Base-by-base conservation (phyloP, 2,888 invertebrate species). In the Eilema sororculum region DNA sequence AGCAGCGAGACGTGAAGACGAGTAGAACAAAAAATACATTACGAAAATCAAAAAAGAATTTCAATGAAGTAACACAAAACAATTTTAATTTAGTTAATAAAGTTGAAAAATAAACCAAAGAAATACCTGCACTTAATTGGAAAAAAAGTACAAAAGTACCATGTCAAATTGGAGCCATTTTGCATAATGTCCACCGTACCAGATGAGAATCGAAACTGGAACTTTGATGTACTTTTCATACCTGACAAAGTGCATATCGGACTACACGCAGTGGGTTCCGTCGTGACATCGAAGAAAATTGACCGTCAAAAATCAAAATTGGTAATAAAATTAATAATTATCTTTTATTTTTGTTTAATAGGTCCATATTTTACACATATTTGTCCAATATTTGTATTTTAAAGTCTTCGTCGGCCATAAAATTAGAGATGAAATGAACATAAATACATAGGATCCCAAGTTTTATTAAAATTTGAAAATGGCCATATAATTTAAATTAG, bases 141-240 rank as follows among this genome's bases (percentile, higher is more conserved):
- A 12, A 61, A n/a, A 22, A 33, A 61, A 58, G 24, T 10, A 25
- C n/a, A n/a, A 13, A 22, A 61, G 22, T 62, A 24, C 37, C 37
- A 41, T 41, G 62, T 37, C 62, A n/a, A 62, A 62, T 62, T 41
- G 16, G 16, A 24, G 62, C 16, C 41, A 62, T 22, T 41, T 62
- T 62, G 62, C 62, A 25, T 25, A 41, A 62, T 62, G 62, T 16
- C 25, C 8, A 41, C 24, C 25, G 24, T 62, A n/a, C 24, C 20
- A 20, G 46, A 46, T 20, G 59, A 62, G 16, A 20, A 16, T 24
- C 10, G 20, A 62, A 62, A 20, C 16, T 9, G 37, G 6, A 20
- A 62, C 24, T 37, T 62, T 0, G 9, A 62, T 16, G 13, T 37
- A 37, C 37, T 41, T 37, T 4, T 13, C 24, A 41, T 16, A 41